Percentiles rank a stretch among this genome's conserved stretches.
These are phyloP conservation scores for Epinephelus coioides DNA, from an alignment of 2,797 vertebrate genomes.

Conservation along the genomic window DNA sequence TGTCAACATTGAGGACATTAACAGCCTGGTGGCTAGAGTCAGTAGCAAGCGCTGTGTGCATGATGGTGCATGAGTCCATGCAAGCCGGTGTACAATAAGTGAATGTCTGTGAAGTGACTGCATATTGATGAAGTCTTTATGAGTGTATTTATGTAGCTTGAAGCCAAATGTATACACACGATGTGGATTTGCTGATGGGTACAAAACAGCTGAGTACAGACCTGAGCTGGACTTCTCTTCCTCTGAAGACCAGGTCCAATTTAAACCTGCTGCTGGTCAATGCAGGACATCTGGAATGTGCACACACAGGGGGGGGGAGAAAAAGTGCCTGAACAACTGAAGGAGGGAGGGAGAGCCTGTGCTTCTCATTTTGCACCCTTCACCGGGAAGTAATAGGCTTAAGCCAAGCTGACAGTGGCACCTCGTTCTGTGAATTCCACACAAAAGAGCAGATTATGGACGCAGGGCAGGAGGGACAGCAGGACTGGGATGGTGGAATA, in stretches of 20 bases:
- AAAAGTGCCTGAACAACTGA: conserved; percentile 71
- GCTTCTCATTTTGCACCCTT: conserved; percentile 73
- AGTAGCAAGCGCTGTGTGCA: conserved; percentile 39
- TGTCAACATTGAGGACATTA: conserved; percentile 15
- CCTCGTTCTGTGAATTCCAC: conserved; percentile 73
- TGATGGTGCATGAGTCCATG: conserved; percentile 55
- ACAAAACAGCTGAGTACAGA: conserved; percentile 45
- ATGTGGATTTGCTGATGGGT: conserved; percentile 54
- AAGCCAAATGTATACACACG: conserved; percentile 62
- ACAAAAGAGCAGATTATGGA: conserved; percentile 67
- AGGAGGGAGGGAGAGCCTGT: conserved; percentile 28
- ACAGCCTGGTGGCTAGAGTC: conserved; percentile 33
- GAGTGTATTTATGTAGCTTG: conserved; percentile 63
- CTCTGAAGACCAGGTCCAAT: conserved; percentile 47
- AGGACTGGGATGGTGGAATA: conserved; percentile 64
- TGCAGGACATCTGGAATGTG: conserved; percentile 78
- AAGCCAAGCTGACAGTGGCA: conserved; percentile 72
- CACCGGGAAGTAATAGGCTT: conserved; percentile 77
- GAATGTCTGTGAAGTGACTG: conserved; percentile 61
- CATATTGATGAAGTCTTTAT: conserved; percentile 46
- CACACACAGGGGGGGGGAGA: conserved; percentile 13
- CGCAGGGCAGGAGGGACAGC: conserved; percentile 29
- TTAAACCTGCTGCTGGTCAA: conserved; percentile 74
- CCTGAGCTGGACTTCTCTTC: conserved; percentile 41
- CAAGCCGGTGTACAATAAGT: conserved; percentile 33